Conservation (phyloP, 2,113 vertebrate genomes). For the Nothoprocta perdicaria region DNA sequence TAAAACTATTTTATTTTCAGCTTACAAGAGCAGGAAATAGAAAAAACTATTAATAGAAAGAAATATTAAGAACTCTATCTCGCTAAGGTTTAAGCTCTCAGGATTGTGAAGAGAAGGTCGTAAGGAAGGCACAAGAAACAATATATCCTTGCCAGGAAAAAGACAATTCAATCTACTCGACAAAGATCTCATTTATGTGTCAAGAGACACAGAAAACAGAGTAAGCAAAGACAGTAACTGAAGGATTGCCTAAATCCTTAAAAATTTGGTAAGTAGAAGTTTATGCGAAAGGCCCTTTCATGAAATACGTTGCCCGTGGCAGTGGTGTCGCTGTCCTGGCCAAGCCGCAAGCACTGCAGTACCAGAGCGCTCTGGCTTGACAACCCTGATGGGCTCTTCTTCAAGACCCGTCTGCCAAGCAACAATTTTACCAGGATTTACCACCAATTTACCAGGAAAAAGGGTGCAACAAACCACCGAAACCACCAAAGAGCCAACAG, state of each 20-base stretch:
- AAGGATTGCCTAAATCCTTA: not conserved
- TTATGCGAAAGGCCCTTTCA: not conserved
- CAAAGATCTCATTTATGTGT: not conserved
- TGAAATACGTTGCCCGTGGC: rapidly evolving
- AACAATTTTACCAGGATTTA: not conserved
- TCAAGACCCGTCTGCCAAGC: not conserved
- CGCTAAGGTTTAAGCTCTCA: not conserved
- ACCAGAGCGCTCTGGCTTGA: rapidly evolving
- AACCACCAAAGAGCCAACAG: no score
- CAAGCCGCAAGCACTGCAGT: not conserved
- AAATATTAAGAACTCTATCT: not conserved
- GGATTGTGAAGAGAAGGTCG: not conserved
- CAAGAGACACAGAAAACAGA: not conserved
- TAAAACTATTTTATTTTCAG: not conserved
- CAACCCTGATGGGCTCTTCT: not conserved
- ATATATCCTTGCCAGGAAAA: not conserved
- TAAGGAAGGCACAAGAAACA: not conserved
- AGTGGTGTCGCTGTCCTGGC: not conserved
- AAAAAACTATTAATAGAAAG: not conserved
- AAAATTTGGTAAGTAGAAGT: not conserved
- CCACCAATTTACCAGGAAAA: not conserved
- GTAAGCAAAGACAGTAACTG: not conserved
- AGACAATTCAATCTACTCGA: not conserved
- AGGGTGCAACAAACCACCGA: no score
- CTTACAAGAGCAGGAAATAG: not conserved